Base-by-base conservation (phyloP, 2,797 vertebrate genomes). In the Orientallactaga sibirica region DNA sequence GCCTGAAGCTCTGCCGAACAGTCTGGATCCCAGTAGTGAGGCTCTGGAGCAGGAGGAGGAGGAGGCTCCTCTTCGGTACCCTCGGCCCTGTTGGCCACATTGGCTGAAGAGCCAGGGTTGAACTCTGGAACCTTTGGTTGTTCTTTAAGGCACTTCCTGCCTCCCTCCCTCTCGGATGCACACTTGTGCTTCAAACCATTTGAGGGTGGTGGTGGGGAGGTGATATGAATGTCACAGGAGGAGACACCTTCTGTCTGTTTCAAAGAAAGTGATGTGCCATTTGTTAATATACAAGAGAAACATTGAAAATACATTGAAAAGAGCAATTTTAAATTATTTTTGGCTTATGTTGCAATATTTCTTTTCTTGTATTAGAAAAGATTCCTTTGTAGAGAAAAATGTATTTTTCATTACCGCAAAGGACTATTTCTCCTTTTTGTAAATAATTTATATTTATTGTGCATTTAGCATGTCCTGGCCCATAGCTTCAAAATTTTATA, bases 321-420 rank as follows among this genome's bases (percentile, higher is more conserved):
- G 98, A 99, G 99, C 99, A 99, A 99, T 99, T 99, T 99, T 99
- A 99, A 99, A 99, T 99, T 99, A 99, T 99, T 99, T 99, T 99
- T 99, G 98, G 99, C 98, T 99, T 99, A 99, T 99, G 99, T 99
- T 98, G 99, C 99, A 98, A 99, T 99, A 99, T 99, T 99, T 99
- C 99, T 99, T 99, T 99, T 99, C 99, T 99, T 99, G 99, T 99
- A 99, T 99, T 99, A 99, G 99, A 99, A 90, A 99, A 97, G 94
- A 99, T 99, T 99, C 99, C 99, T 99, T 99, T 99, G 99, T 99
- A 99, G 99, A 99, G 98, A 99, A 99, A 99, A 99, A 99, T 99
- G 99, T 99, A 99, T 99, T 99, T 99, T 99, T 99, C 99, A 99
- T 99, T 99, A 99, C 99, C 99, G 99, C 99, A 99, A 99, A 99